Evolutionary conservation across 30 jellyfish, hydroid and myxozoan genomes (phyloP), one percentile per base, ranked within the genome.

Genomic region (Chrysaora quinquecirrha): DNA sequence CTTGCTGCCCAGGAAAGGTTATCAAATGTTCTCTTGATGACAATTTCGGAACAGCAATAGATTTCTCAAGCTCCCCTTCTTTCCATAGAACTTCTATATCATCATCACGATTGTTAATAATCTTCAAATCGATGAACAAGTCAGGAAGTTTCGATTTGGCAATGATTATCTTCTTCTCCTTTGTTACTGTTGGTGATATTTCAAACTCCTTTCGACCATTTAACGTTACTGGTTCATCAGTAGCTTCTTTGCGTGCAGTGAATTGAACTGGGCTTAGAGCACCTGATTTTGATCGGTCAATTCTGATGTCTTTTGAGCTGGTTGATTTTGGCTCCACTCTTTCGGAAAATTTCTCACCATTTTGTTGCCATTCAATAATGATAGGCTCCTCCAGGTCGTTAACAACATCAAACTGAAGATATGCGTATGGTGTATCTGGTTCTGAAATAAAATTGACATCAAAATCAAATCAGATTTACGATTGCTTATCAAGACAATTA

Each of bases 221-320:
- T 27, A 82, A 48, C 12, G 54, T 82, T 1, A 82, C 92, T 25
- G 92, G 85, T 30, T 34, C 69, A 20, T 63, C 33, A 61, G 50
- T 82, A 34, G 25, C 38, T 9, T 19, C 73, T 1, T 69, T 71
- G 38, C 22, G 46, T 20, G 76, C 92, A 20, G 80, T 64, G 29
- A 82, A 69, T 6, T 65, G 23, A 47, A 82, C 80, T 1, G 92
- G 92, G 24, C 92, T 71, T 11, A 69, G 19, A 21, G 85, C 92
- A n/a, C n/a, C n/a, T n/a, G n/a, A n/a, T 10, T 61, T 27, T 18
- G 38, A 10, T 7, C 71, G 92, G 29, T 69, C 85, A 34, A 82
- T 68, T n/a, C 7, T 29, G 73, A 82, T 35, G 28, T 82, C 92
- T 31, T 24, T 18, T n/a, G 48, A 2, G 0, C 22, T n/a, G n/a